A percentile compares a stretch with the other conserved stretches of the same genome.
phyloP scores from a whole-genome alignment of 2,888 invertebrate species.

The Tenodera sinensis region DNA sequence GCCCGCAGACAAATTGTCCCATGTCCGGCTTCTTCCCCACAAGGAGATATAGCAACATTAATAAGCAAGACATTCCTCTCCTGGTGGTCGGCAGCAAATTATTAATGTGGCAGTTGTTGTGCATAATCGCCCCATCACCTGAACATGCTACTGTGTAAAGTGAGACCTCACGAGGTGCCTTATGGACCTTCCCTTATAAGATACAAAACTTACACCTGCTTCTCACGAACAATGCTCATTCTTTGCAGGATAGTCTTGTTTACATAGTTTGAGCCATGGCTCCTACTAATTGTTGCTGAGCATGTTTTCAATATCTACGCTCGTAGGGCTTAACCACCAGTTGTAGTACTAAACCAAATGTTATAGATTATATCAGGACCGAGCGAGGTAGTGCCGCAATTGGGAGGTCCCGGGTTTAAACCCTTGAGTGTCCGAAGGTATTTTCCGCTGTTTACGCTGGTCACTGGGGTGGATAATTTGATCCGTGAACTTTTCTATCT shows the following conservation, averaged over 20 bases:
- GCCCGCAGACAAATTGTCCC: neutral
- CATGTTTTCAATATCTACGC: no score
- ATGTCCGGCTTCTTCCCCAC: neutral
- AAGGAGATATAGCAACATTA: neutral
- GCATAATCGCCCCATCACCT: neutral
- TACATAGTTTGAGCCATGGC: neutral
- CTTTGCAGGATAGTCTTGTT: neutral
- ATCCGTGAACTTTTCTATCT: no score
- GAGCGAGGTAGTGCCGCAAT: no score
- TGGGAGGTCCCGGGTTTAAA: no score
- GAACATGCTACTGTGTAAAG: neutral
- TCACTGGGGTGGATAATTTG: no score
- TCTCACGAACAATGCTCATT: neutral
- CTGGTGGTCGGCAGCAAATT: neutral
- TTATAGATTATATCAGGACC: no score
- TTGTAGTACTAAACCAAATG: no score
- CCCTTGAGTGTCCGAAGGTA: no score
- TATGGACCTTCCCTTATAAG: neutral
- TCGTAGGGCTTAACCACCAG: no score
- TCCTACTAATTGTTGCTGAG: no score
- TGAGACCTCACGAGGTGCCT: neutral
- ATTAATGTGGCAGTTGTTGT: neutral
- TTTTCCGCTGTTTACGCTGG: no score
- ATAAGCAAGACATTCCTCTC: constrained; percentile 5
- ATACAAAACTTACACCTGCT: neutral